Conservation (phyloP, 2,797 vertebrate species). For the Agapornis canus region DNA sequence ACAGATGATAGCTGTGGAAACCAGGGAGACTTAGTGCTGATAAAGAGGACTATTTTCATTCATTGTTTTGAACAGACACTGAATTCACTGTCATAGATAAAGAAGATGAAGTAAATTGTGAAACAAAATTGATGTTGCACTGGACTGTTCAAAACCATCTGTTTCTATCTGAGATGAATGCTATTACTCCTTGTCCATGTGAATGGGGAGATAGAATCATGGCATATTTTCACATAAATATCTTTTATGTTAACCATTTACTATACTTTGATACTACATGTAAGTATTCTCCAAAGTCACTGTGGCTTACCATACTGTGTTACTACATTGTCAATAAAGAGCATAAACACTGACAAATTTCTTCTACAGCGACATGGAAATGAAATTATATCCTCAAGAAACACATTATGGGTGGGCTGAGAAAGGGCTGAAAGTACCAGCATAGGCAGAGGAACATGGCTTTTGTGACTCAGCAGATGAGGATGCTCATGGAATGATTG, state of each 20-base stretch:
- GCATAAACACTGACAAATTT: not conserved
- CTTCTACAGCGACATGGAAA: not conserved
- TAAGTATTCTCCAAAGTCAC: not conserved
- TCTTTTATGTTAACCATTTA: not conserved
- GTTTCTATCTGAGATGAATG: not conserved
- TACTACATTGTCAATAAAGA: not conserved
- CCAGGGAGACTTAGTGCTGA: not conserved
- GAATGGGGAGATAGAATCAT: not conserved
- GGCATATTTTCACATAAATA: accelerated
- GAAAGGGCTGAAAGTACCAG: not conserved
- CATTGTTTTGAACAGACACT: not conserved
- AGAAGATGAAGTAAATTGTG: not conserved
- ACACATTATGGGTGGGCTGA: not conserved
- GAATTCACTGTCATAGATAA: not conserved
- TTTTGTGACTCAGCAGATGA: not conserved
- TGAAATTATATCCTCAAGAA: not conserved
- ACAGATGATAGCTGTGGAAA: not conserved
- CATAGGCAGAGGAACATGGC: accelerated
- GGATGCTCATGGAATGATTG: not conserved
- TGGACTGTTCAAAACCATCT: not conserved
- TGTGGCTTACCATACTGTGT: not conserved
- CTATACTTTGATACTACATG: not conserved
- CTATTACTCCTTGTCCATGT: not conserved
- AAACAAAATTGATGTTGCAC: not conserved
- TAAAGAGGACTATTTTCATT: not conserved